Evolutionary conservation across 2,888 invertebrate genomes (phyloP), one percentile per base, ranked within the genome.

Genomic region (Augochlorella aurata): DNA sequence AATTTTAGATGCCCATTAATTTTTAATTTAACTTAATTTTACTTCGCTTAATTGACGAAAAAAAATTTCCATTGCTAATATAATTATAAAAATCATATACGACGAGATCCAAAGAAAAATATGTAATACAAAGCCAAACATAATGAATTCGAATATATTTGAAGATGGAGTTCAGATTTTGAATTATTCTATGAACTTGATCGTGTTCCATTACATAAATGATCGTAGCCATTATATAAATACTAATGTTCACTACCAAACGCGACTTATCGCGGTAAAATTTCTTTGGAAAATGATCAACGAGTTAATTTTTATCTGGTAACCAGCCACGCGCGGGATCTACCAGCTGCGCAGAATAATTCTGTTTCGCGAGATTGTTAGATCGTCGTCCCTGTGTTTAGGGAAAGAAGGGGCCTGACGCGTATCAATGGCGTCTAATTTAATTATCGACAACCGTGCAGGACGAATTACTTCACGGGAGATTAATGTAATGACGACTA

Each of bases 401-500:
- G 24, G 44, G 44, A 29, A 74, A 78, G 65, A 78, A 79, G 58
- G 58, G 61, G 50, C 73, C 50, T 38, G 78, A 67, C 68, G 52
- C 54, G 76, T 67, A 74, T 88, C 84, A 77, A 79, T 72, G 63
- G 65, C 68, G 82, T 79, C 84, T 86, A 88, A 88, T 87, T 88
- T 86, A 87, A 87, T 87, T 88, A 88, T 81, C 84, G 82, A 69
- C 82, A 84, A 82, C 66, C 82, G 81, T 52, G 66, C 66, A 74
- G 77, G 74, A 79, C 80, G 82, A 87, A 86, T 81, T 86, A 86
- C 84, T 86, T 88, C 88, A 70, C 79, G 45, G 76, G 77, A 88
- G 87, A 86, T 88, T 86, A 87, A 87, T 83, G 81, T 81, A 83
- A 88, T 79, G 81, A 85, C 81, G 79, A 85, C 72, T 81, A 74